Base-by-base conservation (phyloP, 2,797 vertebrate species). In the Antrozous pallidus region DNA sequence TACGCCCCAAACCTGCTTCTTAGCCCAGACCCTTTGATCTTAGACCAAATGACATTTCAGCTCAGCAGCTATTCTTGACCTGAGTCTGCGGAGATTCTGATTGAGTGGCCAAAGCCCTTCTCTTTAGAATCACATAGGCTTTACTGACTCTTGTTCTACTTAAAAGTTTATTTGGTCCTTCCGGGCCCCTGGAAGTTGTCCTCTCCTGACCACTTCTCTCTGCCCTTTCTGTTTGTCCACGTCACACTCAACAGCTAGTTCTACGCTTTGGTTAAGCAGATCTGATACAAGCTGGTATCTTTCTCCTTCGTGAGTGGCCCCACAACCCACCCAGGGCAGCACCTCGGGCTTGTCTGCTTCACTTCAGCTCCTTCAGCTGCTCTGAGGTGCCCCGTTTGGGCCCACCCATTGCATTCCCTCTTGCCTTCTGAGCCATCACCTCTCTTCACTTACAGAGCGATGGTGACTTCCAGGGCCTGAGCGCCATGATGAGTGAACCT, bases 271-370 rank as follows among this genome's bases (percentile, higher is more conserved):
- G 28, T n/a, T 24, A 80, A 77, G 26, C 20, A 0, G 1, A 13
- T 8, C 26, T 33, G 38, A 8, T 3, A 7, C 16, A 28, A 13
- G 7, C 24, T n/a, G 42, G 17, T 73, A 12, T 56, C 63, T 47
- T 0, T 9, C 49, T 70, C 8, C 77, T 36, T n/a, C 18, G 45
- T 10, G 0, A n/a, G 17, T 10, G 31, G 26, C 69, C 71, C 38
- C 51, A 51, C 2, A 36, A 20, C 69, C 28, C 49, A 67, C 2
- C n/a, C 12, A 58, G 87, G 49, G 5, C 24, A 14, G 16, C 10
- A 4, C n/a, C 51, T 1, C 0, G 0, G n/a, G 65, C 40, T 63
- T 54, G 36, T 86, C 74, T 31, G 0, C 2, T 9, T 36, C 40
- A 18, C 33, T 17, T 71, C 38, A 36, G 26, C 84, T 2, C 45